Conservation (phyloP, 1,140 invertebrate genomes). For the Plodia interpunctella region DNA sequence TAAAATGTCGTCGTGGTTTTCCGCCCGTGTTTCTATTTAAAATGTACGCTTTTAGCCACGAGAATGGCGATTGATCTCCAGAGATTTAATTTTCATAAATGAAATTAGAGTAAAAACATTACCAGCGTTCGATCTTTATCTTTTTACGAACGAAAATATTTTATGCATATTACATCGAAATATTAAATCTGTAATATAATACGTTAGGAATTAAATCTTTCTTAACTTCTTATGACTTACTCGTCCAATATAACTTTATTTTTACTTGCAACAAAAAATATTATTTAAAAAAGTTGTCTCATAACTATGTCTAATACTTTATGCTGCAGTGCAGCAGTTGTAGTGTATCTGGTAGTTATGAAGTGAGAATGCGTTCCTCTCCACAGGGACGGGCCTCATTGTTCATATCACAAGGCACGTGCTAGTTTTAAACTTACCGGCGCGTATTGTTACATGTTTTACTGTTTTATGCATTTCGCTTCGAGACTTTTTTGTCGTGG, state of each 20-base stretch:
- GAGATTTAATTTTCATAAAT: not conserved
- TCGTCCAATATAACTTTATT: too few relatives aligned
- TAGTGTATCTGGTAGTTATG: not conserved
- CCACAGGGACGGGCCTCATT: not conserved
- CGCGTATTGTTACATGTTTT: slow-evolving; percentile 11
- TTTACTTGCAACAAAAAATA: too few relatives aligned
- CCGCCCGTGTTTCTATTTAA: not conserved
- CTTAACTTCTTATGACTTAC: too few relatives aligned
- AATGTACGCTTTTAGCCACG: slow-evolving; percentile 2
- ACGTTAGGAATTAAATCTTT: too few relatives aligned
- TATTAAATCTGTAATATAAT: too few relatives aligned
- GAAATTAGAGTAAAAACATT: not conserved
- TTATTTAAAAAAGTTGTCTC: too few relatives aligned
- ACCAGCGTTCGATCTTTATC: not conserved
- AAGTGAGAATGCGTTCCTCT: slow-evolving; percentile 2
- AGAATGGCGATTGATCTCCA: not conserved
- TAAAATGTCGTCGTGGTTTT: not conserved
- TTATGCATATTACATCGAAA: too few relatives aligned
- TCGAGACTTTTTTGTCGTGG: not conserved
- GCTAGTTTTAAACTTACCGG: not conserved
- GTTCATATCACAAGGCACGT: not conserved
- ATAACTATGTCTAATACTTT: too few relatives aligned
- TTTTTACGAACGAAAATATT: too few relatives aligned
- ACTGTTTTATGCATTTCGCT: slow-evolving; percentile 13
- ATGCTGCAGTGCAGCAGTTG: too few relatives aligned